These are phyloP conservation scores for Hippotragus niger DNA, from an alignment of 2,113 vertebrate species.

Conservation along the genomic window DNA sequence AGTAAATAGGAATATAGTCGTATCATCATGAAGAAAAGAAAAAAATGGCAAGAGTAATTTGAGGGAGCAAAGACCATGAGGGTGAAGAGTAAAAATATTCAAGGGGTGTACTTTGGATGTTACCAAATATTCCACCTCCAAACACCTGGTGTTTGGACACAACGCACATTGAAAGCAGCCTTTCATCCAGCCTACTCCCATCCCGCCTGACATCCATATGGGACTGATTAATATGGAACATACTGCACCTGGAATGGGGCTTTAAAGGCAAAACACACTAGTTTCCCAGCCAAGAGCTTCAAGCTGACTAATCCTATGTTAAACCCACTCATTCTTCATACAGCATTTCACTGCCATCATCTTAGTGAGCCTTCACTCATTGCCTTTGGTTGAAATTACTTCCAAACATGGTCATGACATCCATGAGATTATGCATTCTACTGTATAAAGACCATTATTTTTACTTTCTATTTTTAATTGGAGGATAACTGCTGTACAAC, in stretches of 20 bases:
- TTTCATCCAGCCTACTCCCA: slow-evolving; percentile 14
- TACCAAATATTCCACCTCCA: slow-evolving; percentile 39
- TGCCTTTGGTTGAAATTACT: not conserved
- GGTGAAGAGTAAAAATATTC: not conserved
- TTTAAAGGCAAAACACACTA: not conserved
- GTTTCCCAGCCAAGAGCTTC: not conserved
- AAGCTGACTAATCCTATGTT: not conserved
- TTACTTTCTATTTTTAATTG: not conserved
- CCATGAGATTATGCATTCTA: not conserved
- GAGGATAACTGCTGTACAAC: not conserved
- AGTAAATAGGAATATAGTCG: not conserved
- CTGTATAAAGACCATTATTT: not conserved
- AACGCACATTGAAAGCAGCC: not conserved
- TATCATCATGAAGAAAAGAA: not conserved
- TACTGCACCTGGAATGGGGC: not conserved
- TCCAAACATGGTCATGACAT: not conserved
- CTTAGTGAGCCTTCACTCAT: not conserved
- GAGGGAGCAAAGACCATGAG: not conserved
- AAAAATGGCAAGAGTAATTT: not conserved
- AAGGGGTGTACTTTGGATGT: not conserved
- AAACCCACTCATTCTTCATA: not conserved
- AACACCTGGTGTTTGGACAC: slow-evolving; percentile 64
- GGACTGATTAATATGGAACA: not conserved
- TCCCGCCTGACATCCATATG: not conserved
- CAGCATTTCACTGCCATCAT: not conserved